Evolutionary conservation across 1,140 invertebrate species (phyloP).

Genomic region (Druon quercuslanigerum): DNA sequence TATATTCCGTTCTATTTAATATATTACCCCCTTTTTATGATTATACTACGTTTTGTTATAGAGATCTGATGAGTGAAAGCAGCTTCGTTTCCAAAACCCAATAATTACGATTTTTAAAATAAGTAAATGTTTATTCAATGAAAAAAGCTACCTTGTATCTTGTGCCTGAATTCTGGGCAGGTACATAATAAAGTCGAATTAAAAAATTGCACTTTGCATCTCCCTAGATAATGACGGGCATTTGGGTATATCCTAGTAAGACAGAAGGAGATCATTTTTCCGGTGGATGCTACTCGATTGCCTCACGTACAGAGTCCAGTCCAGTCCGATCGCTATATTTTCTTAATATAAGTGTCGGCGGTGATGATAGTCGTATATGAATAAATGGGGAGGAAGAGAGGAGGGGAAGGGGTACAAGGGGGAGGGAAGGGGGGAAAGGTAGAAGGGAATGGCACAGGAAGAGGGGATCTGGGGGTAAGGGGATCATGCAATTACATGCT

Average conservation of each 20-base stretch:
- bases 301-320: constrained; percentile 39
- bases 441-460: constrained; percentile 44
- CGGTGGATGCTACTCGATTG: constrained; percentile 49
- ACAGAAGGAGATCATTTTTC: constrained; percentile 46
- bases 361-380: constrained; percentile 32
- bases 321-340: constrained; percentile 55
- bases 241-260: not conserved
- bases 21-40: too few relatives aligned
- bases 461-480: constrained; percentile 48
- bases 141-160: too few relatives aligned
- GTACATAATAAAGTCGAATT: too few relatives aligned
- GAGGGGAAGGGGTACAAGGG: constrained; percentile 13
- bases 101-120: too few relatives aligned
- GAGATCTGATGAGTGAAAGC: too few relatives aligned
- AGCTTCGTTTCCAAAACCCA: too few relatives aligned
- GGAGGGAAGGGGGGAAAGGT: not conserved
- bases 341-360: constrained; percentile 44
- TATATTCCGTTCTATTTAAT: too few relatives aligned
- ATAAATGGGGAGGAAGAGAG: not conserved
- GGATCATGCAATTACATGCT: constrained; percentile 75
- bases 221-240: not conserved
- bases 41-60: too few relatives aligned
- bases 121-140: too few relatives aligned
- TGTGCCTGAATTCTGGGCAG: too few relatives aligned
- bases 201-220: not conserved